phyloP scores from a whole-genome alignment of 92 coral and sea anemone genomes.

The Plumapathes pennacea region DNA sequence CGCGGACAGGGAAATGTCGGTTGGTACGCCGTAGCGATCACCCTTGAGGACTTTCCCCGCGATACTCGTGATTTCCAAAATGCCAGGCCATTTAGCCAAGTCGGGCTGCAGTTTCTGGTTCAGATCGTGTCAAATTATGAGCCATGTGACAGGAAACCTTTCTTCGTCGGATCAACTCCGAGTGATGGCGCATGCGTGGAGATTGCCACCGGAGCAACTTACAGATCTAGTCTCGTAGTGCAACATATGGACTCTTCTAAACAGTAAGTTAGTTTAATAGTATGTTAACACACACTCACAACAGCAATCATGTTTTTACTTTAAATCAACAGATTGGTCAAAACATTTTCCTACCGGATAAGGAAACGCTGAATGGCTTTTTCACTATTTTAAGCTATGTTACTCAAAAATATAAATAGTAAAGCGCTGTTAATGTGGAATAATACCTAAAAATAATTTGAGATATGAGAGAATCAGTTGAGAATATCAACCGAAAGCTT shows the following conservation, averaged over 20 bases:
- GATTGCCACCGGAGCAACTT: slow-evolving; percentile 26
- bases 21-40: slow-evolving; percentile 49
- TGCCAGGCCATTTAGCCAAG: slow-evolving; percentile 36
- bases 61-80: slow-evolving; percentile 25
- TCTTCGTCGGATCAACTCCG: slow-evolving; percentile 39
- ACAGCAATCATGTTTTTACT: too few species aligned
- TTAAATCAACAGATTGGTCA: too few species aligned
- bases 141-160: slow-evolving; percentile 32
- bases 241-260: slow-evolving; percentile 18
- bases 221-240: slow-evolving; percentile 26
- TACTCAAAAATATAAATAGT: too few species aligned
- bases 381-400: too few species aligned
- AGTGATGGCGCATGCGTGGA: slow-evolving; percentile 40
- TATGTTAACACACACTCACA: too few species aligned
- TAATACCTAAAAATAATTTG: too few species aligned
- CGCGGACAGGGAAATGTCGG: slow-evolving; percentile 19
- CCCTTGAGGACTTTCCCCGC: slow-evolving; percentile 52
- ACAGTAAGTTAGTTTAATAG: slow-evolving; percentile 28
- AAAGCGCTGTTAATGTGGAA: too few species aligned
- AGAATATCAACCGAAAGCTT: too few species aligned
- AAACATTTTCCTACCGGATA: too few species aligned
- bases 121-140: slow-evolving; percentile 4
- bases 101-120: slow-evolving; percentile 50
- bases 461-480: too few species aligned
- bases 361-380: too few species aligned